A percentile compares a stretch with the other conserved stretches of the same genome.
Evolutionary conservation across 2,888 invertebrate genomes (phyloP).

Genomic region (Theodoxus fluviatilis): DNA sequence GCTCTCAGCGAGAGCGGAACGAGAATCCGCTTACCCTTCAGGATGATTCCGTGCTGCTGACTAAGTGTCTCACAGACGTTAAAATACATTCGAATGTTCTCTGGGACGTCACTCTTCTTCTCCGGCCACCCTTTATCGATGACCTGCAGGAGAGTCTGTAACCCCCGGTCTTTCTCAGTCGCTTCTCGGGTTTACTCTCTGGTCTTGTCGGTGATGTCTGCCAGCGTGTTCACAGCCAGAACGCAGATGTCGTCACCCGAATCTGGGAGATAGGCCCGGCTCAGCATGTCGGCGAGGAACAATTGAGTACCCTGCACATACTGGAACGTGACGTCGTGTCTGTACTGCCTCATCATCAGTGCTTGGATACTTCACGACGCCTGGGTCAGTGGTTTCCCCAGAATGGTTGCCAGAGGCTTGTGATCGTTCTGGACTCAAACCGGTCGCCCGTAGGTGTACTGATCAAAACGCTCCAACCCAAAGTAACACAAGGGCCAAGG

Average conservation of each 20-base stretch:
- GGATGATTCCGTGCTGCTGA: slow-evolving; percentile 19
- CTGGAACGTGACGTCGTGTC: slow-evolving; percentile 19
- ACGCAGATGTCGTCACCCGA: not conserved
- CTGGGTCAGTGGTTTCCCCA: slow-evolving; percentile 14
- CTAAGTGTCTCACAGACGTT: slow-evolving; percentile 25
- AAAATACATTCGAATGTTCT: slow-evolving; percentile 20
- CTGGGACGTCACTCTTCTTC: slow-evolving; percentile 13
- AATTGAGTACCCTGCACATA: slow-evolving; percentile 13
- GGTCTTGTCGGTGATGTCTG: slow-evolving; percentile 13
- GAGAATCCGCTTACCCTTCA: slow-evolving; percentile 28
- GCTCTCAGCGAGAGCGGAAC: slow-evolving; percentile 22
- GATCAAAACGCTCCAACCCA: slow-evolving; percentile 38
- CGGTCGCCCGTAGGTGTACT: slow-evolving; percentile 36
- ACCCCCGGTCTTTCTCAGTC: not conserved
- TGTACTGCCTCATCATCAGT: slow-evolving; percentile 22
- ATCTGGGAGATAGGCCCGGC: slow-evolving; percentile 1
- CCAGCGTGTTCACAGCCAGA: not conserved
- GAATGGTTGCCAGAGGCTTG: slow-evolving; percentile 19
- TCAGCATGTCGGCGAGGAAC: slow-evolving; percentile 23
- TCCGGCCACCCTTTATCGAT: slow-evolving; percentile 28
- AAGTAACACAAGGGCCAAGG: slow-evolving; percentile 26
- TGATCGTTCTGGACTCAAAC: slow-evolving; percentile 22
- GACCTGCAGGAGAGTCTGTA: not conserved
- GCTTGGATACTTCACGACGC: slow-evolving; percentile 12
- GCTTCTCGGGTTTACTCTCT: not conserved